These are phyloP conservation scores for Bruchidius siliquastri DNA, from an alignment of 2,888 invertebrate genomes.

Conservation along the genomic window DNA sequence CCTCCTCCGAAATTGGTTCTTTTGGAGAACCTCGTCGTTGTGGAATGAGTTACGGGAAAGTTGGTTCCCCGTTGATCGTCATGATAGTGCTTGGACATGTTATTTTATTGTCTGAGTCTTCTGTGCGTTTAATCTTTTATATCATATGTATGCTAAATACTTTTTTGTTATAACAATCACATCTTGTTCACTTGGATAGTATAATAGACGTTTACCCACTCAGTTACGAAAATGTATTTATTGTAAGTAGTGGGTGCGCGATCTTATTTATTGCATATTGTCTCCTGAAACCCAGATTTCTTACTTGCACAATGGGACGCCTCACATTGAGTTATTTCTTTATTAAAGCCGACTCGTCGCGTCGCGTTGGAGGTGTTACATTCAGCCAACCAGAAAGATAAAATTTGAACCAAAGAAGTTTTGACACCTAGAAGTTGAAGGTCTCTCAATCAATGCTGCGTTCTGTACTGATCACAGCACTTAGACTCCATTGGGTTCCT, in stretches of 20 bases:
- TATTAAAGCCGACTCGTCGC: background rate
- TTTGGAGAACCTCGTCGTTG: too few relatives aligned
- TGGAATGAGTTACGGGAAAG: too few relatives aligned
- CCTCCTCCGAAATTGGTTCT: too few relatives aligned
- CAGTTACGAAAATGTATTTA: background rate
- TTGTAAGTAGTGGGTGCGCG: background rate
- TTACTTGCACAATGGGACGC: background rate
- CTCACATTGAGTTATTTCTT: background rate
- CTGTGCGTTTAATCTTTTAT: too few relatives aligned
- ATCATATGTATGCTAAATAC: too few relatives aligned
- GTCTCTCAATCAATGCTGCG: too few relatives aligned
- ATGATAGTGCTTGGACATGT: too few relatives aligned
- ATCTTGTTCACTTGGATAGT: background rate
- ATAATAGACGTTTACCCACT: background rate
- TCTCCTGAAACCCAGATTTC: background rate
- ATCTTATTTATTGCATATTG: background rate
- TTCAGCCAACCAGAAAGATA: background rate
- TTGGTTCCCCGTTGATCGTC: too few relatives aligned
- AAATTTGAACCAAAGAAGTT: background rate
- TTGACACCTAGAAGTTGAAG: background rate
- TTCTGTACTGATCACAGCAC: too few relatives aligned
- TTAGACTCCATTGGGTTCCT: too few relatives aligned
- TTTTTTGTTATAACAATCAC: too few relatives aligned
- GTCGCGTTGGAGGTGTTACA: background rate
- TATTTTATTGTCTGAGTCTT: too few relatives aligned